phyloP scores from a whole-genome alignment of 92 coral and sea anemone genomes.

The Plumapathes pennacea region DNA sequence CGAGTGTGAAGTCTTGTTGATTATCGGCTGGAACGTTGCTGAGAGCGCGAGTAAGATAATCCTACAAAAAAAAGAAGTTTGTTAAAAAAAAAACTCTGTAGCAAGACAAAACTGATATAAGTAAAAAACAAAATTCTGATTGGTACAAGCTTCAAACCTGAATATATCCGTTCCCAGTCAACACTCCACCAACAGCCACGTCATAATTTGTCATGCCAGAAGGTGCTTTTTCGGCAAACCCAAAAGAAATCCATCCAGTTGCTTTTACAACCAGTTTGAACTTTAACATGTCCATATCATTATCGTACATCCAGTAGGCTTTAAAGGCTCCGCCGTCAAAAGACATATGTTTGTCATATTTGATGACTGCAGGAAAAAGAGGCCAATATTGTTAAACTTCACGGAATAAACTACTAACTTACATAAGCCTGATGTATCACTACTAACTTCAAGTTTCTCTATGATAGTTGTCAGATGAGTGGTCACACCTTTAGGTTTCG shows the following conservation, averaged over 20 bases:
- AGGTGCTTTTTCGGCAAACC: neutral
- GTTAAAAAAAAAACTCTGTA: neutral
- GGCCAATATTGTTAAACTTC: too few species aligned
- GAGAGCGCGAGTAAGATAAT: neutral
- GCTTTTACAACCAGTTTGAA: neutral
- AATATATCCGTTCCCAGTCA: too few species aligned
- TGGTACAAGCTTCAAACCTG: too few species aligned
- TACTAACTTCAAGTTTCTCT: too few species aligned
- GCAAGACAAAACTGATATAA: too few species aligned
- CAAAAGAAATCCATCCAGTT: conserved; percentile 5
- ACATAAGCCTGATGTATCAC: too few species aligned
- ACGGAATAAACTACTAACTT: too few species aligned
- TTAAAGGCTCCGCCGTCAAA: neutral
- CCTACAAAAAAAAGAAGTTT: neutral
- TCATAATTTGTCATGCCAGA: neutral
- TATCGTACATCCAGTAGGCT: conserved; percentile 5
- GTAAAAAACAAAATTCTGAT: too few species aligned
- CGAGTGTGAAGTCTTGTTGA: neutral
- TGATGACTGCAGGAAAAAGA: too few species aligned
- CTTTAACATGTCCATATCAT: neutral
- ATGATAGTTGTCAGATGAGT: too few species aligned
- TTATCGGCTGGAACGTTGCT: neutral
- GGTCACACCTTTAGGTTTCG: too few species aligned
- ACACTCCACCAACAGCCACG: neutral
- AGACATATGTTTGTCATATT: too few species aligned